These are phyloP conservation scores for Bradypodion pumilum DNA, from an alignment of 2,797 vertebrate genomes.

Conservation along the genomic window DNA sequence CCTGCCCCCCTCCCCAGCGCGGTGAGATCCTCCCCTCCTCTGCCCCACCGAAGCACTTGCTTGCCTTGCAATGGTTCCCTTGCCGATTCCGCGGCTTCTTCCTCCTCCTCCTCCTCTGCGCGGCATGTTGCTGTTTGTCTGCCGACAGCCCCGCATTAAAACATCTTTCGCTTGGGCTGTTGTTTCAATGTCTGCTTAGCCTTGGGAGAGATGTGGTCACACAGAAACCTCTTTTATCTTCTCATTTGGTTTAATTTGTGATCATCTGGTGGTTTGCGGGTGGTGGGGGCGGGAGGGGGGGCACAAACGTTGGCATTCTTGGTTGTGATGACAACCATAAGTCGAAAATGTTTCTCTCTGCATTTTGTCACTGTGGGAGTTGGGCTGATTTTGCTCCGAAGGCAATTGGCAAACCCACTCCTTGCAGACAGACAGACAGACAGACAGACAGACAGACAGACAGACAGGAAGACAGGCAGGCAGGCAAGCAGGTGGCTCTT, in stretches of 20 bases:
- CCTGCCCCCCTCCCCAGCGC: too few relatives aligned
- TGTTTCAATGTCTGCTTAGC: neutral
- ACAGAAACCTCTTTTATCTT: neutral
- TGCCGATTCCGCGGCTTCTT: too few relatives aligned
- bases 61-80: neutral
- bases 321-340: constrained; percentile 8
- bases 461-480: too few relatives aligned
- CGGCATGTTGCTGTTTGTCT: neutral
- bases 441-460: too few relatives aligned
- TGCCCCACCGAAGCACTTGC: neutral
- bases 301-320: neutral
- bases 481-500: too few relatives aligned
- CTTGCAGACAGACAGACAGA: too few relatives aligned
- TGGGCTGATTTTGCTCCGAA: neutral
- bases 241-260: neutral
- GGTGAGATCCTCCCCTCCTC: neutral
- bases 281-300: neutral
- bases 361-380: neutral
- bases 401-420: neutral
- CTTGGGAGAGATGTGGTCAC: neutral
- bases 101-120: too few relatives aligned
- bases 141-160: neutral
- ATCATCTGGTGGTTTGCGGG: neutral
- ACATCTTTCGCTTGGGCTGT: neutral
- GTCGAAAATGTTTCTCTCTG: neutral